phyloP scores from a whole-genome alignment of 2,113 vertebrate species.

The Ancistrus triradiatus region DNA sequence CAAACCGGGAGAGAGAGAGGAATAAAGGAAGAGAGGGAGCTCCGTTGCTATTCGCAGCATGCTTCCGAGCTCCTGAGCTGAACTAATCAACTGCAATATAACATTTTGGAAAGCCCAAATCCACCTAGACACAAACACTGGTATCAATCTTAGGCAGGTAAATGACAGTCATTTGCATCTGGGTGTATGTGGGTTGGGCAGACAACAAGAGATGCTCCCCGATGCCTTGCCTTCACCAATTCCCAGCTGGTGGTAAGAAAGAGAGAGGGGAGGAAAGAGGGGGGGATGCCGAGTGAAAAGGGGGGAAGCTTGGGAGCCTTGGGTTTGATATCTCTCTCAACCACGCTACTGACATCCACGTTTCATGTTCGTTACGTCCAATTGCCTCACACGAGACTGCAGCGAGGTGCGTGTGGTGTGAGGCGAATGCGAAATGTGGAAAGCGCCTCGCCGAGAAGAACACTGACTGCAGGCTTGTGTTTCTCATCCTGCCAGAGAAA shows the following conservation, averaged over 20 bases:
- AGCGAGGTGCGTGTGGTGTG: conserved; percentile 10
- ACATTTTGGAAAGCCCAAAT: conserved; percentile 15
- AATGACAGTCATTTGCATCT: conserved; percentile 29
- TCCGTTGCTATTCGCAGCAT: too few species aligned
- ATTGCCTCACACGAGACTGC: conserved; percentile 23
- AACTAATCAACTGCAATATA: conserved; percentile 33
- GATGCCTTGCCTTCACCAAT: conserved; percentile 5
- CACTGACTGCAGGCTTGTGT: background rate
- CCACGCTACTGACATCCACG: conserved; percentile 25
- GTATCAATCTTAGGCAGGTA: conserved; percentile 11
- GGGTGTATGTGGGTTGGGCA: conserved; percentile 1
- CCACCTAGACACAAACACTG: conserved; percentile 10
- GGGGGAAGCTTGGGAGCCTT: background rate
- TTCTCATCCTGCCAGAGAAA: conserved; percentile 16
- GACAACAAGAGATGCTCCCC: conserved; percentile 16
- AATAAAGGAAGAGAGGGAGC: background rate
- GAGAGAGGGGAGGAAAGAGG: background rate
- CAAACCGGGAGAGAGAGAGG: conserved; percentile 19
- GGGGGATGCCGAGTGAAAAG: conserved; percentile 1
- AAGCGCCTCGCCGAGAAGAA: background rate
- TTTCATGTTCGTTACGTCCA: conserved; percentile 34
- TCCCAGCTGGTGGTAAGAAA: conserved; percentile 2
- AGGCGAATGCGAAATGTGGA: conserved; percentile 13
- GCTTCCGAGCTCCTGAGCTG: conserved; percentile 29
- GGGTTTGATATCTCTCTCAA: conserved; percentile 36